Conservation (phyloP, 2,888 invertebrate species). For the Agrochola litura region DNA sequence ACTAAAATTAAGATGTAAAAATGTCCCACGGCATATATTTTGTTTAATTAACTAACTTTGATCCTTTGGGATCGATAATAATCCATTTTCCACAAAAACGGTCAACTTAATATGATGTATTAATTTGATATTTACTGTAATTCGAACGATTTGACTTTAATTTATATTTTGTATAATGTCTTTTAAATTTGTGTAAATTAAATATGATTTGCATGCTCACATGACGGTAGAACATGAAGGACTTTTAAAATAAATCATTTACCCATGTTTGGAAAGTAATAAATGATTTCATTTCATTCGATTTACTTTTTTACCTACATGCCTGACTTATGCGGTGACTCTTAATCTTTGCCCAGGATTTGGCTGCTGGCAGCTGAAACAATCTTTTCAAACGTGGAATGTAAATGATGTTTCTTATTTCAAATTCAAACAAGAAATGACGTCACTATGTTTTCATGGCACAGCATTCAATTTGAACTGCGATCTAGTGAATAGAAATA, state of each 20-base stretch:
- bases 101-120: too few relatives aligned
- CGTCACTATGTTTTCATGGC: slow-evolving; percentile 5
- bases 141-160: too few relatives aligned
- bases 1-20: background rate
- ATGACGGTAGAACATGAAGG: too few relatives aligned
- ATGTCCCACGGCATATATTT: too few relatives aligned
- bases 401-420: slow-evolving; percentile 35
- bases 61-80: too few relatives aligned
- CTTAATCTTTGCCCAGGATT: slow-evolving; percentile 36
- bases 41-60: background rate
- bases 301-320: background rate
- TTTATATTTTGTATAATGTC: too few relatives aligned
- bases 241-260: too few relatives aligned
- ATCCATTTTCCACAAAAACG: background rate
- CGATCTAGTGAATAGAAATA: slow-evolving; percentile 3
- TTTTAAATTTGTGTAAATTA: too few relatives aligned
- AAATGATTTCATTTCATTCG: too few relatives aligned
- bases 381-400: slow-evolving; percentile 38
- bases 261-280: too few relatives aligned
- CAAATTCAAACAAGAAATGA: slow-evolving; percentile 15
- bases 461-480: background rate
- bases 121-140: too few relatives aligned
- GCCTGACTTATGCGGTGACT: background rate
- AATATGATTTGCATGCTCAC: too few relatives aligned
- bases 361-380: slow-evolving; percentile 10